phyloP scores from a whole-genome alignment of 2,888 invertebrate species.

The Drosophila mettleri region DNA sequence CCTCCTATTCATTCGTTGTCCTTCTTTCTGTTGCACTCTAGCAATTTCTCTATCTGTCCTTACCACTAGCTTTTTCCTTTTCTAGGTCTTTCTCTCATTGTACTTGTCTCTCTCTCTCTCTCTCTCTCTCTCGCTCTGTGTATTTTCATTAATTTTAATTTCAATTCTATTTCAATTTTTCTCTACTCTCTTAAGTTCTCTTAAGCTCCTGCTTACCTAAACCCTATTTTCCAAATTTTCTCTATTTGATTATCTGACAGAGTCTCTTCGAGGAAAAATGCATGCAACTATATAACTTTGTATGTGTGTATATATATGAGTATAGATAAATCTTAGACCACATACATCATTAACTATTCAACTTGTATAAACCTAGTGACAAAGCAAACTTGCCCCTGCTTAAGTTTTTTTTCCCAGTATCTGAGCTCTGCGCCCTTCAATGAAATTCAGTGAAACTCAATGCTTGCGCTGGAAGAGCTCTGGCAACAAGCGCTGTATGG shows the following conservation, averaged over 20 bases:
- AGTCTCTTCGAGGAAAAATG: not conserved
- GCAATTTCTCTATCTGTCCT: too few relatives aligned
- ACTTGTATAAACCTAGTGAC: not conserved
- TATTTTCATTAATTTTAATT: not conserved
- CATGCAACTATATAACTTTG: not conserved
- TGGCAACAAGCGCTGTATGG: conserved; percentile 11
- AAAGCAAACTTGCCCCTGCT: not conserved
- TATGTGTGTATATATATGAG: not conserved
- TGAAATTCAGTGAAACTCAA: not conserved
- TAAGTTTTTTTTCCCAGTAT: not conserved
- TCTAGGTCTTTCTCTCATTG: not conserved
- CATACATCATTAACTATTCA: conserved; percentile 7
- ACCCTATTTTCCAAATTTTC: not conserved
- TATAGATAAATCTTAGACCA: not conserved
- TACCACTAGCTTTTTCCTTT: too few relatives aligned
- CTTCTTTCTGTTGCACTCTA: too few relatives aligned
- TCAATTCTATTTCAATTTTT: not conserved
- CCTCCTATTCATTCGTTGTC: too few relatives aligned
- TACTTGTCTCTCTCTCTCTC: not conserved
- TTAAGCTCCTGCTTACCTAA: not conserved
- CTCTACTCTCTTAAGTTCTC: too few relatives aligned
- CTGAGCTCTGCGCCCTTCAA: conserved; percentile 8
- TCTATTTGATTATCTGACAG: too few relatives aligned
- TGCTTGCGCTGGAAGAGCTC: not conserved
- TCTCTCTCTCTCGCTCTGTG: not conserved